These are phyloP conservation scores for Centruroides vittatus DNA, from an alignment of 1,140 invertebrate species.

Conservation along the genomic window DNA sequence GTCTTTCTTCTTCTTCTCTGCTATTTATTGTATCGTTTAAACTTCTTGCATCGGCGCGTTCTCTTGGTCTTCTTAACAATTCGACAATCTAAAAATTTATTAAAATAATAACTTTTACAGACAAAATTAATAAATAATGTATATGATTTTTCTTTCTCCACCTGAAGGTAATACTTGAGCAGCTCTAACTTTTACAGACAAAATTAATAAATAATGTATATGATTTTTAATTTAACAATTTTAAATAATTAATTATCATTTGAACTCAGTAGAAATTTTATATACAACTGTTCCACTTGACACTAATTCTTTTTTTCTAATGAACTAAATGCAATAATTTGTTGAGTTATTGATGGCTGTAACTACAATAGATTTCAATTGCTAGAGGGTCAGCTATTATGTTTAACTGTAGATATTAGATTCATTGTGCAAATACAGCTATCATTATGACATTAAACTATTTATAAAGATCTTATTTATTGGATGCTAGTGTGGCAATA, in stretches of 20 bases:
- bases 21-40: constrained; percentile 61
- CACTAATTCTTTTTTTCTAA: neutral
- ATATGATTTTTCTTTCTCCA: constrained; percentile 3
- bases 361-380: too few species aligned
- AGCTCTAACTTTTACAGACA: constrained; percentile 1
- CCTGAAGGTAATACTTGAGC: constrained; percentile 2
- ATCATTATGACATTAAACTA: too few species aligned
- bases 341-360: too few species aligned
- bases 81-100: constrained; percentile 21
- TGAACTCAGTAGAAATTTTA: neutral
- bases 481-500: too few species aligned
- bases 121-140: neutral
- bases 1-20: constrained; percentile 89
- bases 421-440: too few species aligned
- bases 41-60: constrained; percentile 27
- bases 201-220: neutral
- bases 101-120: neutral
- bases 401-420: too few species aligned
- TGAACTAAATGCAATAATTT: too few species aligned
- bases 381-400: too few species aligned
- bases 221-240: neutral
- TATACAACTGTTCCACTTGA: neutral
- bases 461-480: too few species aligned
- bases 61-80: constrained; percentile 24
- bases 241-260: neutral